Evolutionary conservation across 1,140 invertebrate species (phyloP), one percentile per base, ranked within the genome.

Genomic region (Antheraea mylitta): DNA sequence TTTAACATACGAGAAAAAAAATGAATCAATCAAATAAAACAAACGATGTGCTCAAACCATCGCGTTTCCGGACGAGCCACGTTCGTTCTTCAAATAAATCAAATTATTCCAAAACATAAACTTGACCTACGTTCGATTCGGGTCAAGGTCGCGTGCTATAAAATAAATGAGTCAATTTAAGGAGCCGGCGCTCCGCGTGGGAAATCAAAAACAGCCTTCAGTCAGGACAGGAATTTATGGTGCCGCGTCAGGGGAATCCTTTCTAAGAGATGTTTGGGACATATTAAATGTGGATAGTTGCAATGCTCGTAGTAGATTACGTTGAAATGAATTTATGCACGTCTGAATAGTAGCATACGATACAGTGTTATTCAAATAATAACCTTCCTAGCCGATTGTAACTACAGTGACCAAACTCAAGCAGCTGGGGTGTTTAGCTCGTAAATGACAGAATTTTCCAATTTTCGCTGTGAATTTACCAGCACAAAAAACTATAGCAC

Each of bases 121-220:
- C 66, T 73, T 73, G 72, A 70, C 68, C 66, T 61, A 13, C 13
- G n/a, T 4, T 68, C 66, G 66, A 53, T 53, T n/a, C 45, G 68
- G 66, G 69, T 70, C 72, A 74, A 64, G 72, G 72, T 67, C 60
- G 58, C 36, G 42, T 38, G 18, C 45, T 1, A 16, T 70, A 64
- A 73, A 66, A 69, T 67, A 70, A 69, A 69, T 69, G 68, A 69
- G 62, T 58, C 61, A 74, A 70, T 74, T 70, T 66, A 72, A 77
- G 68, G 71, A 77, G 66, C 71, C 69, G 66, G 75, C 76, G 79
- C 72, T 69, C 75, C 82, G 74, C 82, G 58, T 30, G 85, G 87
- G 87, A 89, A 89, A 89, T 89, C 83, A 89, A 70, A 61, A 60
- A 64, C 76, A 71, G 72, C 69, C 74, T 76, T 78, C 71, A 72